phyloP scores from a whole-genome alignment of 2,113 vertebrate species.

The Trematomus loennbergii region DNA sequence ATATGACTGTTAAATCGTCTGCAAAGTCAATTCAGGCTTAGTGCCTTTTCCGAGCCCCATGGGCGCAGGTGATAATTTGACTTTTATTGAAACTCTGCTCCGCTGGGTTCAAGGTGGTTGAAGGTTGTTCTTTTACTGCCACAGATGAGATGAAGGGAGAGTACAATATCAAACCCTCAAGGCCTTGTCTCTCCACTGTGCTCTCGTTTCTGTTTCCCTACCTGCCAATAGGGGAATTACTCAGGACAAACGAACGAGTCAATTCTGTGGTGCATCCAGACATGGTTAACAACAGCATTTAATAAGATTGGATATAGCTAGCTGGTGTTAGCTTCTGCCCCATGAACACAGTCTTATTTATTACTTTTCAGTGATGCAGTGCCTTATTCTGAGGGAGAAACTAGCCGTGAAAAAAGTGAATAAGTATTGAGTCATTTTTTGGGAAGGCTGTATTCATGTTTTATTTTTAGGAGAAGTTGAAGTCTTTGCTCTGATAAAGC shows the following conservation, averaged over 20 bases:
- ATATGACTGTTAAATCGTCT: constrained; percentile 78
- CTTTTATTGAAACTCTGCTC: constrained; percentile 84
- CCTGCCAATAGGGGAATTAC: constrained; percentile 47
- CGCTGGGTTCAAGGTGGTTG: constrained; percentile 80
- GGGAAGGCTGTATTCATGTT: constrained; percentile 9
- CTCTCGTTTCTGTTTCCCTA: constrained; percentile 29
- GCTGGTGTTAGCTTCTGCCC: constrained; percentile 45
- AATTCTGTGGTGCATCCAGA: constrained; percentile 71
- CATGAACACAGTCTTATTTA: constrained; percentile 44
- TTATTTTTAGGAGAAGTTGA: constrained; percentile 19
- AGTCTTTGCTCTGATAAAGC: constrained; percentile 23
- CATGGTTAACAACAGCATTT: constrained; percentile 71
- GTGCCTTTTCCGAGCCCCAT: constrained; percentile 58
- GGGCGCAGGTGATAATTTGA: constrained; percentile 77
- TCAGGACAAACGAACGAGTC: constrained; percentile 48
- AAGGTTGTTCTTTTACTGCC: constrained; percentile 73
- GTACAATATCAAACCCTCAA: constrained; percentile 46
- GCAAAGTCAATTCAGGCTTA: constrained; percentile 65
- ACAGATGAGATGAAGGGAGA: constrained; percentile 51
- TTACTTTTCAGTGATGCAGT: constrained; percentile 47
- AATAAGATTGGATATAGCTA: constrained; percentile 65
- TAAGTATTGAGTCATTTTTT: constrained; percentile 31
- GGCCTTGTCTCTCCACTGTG: constrained; percentile 18
- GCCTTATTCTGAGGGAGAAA: constrained; percentile 36
- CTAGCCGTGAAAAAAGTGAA: constrained; percentile 22